A percentile compares a stretch with the other conserved stretches of the same genome.
These are phyloP conservation scores for Conops quadrifasciatus DNA, from an alignment of 2,888 invertebrate species.

Conservation along the genomic window DNA sequence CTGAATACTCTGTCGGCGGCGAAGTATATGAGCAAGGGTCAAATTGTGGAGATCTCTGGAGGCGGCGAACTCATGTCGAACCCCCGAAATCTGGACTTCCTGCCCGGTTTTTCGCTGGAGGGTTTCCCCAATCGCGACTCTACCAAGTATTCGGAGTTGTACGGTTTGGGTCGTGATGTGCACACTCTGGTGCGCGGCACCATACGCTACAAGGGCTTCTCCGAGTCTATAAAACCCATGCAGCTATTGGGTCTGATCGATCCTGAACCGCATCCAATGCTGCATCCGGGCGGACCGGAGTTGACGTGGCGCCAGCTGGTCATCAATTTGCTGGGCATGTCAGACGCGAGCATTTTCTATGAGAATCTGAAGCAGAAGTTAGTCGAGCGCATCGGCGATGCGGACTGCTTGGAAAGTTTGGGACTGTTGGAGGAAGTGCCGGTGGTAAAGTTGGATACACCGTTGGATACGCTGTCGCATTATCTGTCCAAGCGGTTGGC, in stretches of 20 bases:
- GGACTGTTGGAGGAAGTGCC: conserved; percentile 86
- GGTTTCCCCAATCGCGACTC: conserved; percentile 98
- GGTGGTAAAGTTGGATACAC: conserved; percentile 84
- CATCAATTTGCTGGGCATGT: conserved; percentile 84
- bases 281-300: conserved; percentile 96
- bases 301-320: conserved; percentile 94
- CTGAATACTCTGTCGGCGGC: conserved; percentile 90
- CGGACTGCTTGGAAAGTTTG: conserved; percentile 82
- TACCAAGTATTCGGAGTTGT: conserved; percentile 83
- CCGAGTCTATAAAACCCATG: conserved; percentile 86
- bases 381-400: conserved; percentile 79
- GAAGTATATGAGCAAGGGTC: conserved; percentile 82
- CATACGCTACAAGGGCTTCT: conserved; percentile 89
- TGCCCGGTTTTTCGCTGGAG: conserved; percentile 96
- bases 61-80: conserved; percentile 91
- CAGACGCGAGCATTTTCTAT: conserved; percentile 87
- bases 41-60: conserved; percentile 86
- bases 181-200: conserved; percentile 93
- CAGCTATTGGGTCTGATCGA: conserved; percentile 89
- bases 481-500: conserved; percentile 84
- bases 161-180: conserved; percentile 85
- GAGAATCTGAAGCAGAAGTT: conserved; percentile 90
- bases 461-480: conserved; percentile 91
- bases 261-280: conserved; percentile 81
- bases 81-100: conserved; percentile 81